Base-by-base conservation (phyloP, 2,888 invertebrate species). In the Andricus quercusramuli region DNA sequence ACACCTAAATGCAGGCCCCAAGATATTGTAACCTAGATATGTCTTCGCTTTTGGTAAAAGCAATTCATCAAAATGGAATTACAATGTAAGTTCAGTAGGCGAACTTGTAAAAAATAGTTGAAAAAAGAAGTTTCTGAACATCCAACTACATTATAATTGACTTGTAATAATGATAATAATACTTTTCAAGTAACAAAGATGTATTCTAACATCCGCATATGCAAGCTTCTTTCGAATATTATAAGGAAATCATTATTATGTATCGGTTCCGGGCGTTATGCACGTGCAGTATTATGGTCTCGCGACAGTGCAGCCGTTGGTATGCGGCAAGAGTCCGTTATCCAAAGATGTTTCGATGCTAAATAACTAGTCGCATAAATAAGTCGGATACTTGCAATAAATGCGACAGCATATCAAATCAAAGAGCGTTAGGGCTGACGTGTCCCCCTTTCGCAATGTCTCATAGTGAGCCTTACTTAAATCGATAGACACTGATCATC, bases 241-340 rank as follows among this genome's bases (percentile, higher is more conserved):
- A 83, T 83, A 84, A 85, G 85, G 86, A 86, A 88, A 88, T 87
- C 82, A 83, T 87, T 85, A 86, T 88, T 86, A 86, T 85, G 85
- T 86, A 87, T 85, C 84, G 81, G 78, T 81, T 62, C 79, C 74
- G 51, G 78, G 83, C 85, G 83, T 85, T 86, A 85, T 85, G 84
- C 85, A 86, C 85, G 86, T 82, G 86, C 81, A 85, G 83, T 83
- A 80, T 86, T 86, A 85, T 86, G 85, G 83, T 83, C 80, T 83
- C 82, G 83, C 83, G 80, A 81, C 85, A 83, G 80, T 82, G 85
- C 84, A 83, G 70, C 37, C 79, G 82, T 41, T 79, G 88, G 87
- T 87, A 88, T 87, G 88, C 87, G 85, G 84, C 84, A 76, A 85
- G 80, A 85, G 84, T 85, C 90, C 90, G 90, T 90, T 90, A 90